Percentiles rank a stretch among this genome's conserved stretches.
These are phyloP conservation scores for Melanaphis sacchari DNA, from an alignment of 1,140 invertebrate species.

Conservation along the genomic window DNA sequence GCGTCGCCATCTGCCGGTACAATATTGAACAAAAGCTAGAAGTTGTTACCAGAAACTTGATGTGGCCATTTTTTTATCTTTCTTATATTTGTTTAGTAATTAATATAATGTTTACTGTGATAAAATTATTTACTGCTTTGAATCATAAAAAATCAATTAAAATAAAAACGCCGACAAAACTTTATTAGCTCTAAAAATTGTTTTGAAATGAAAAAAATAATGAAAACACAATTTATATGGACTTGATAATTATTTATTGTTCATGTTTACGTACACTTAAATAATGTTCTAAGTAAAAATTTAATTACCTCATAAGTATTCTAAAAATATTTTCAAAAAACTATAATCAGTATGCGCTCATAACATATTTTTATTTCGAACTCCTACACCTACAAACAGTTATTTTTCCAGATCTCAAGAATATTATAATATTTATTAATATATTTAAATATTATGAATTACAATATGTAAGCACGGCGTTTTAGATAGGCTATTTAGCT, in stretches of 20 bases:
- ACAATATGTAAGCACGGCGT: not conserved
- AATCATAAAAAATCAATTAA: not conserved
- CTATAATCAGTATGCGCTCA: too few species aligned
- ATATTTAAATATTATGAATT: too few species aligned
- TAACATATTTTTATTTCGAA: too few species aligned
- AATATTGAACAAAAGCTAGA: not conserved
- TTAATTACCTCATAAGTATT: not conserved
- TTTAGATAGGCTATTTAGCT: constrained; percentile 13
- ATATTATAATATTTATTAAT: too few species aligned
- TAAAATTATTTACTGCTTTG: too few species aligned
- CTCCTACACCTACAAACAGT: too few species aligned
- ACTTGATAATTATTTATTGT: not conserved
- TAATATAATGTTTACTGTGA: too few species aligned
- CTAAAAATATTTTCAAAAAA: too few species aligned
- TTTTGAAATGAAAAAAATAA: not conserved
- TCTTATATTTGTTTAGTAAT: not conserved
- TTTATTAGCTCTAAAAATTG: not conserved
- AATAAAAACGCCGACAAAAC: not conserved
- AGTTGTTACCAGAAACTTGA: not conserved
- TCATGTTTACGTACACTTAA: not conserved
- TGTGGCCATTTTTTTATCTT: not conserved
- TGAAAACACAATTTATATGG: not conserved
- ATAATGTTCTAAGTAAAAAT: not conserved
- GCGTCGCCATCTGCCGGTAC: not conserved
- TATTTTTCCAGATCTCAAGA: too few species aligned